Evolutionary conservation across 2,113 vertebrate species (phyloP).

Genomic region (Pycnonotus jocosus): DNA sequence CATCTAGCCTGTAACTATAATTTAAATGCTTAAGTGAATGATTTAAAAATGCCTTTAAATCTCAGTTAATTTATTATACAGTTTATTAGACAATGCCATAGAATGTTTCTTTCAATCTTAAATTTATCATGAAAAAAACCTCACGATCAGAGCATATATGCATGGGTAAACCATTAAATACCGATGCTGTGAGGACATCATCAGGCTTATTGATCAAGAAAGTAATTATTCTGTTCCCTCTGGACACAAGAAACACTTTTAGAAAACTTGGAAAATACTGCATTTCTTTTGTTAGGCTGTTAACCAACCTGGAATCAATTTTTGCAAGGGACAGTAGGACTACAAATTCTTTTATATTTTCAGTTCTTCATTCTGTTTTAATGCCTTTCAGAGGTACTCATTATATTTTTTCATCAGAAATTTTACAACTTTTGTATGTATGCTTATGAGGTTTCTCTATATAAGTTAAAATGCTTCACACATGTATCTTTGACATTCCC

Average conservation of each 20-base stretch:
- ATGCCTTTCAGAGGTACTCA: background rate
- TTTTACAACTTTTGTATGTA: background rate
- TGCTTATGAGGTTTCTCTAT: background rate
- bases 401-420: background rate
- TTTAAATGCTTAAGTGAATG: constrained; percentile 58
- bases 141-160: background rate
- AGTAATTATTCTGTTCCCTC: background rate
- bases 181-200: background rate
- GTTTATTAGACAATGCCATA: constrained; percentile 53
- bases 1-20: constrained; percentile 62
- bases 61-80: constrained; percentile 64
- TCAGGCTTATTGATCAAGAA: background rate
- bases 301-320: background rate
- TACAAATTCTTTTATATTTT: background rate
- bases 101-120: constrained; percentile 25
- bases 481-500: background rate
- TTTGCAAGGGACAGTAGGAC: background rate
- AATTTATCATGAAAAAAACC: constrained; percentile 1
- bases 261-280: background rate
- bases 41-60: constrained; percentile 60
- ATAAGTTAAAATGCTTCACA: background rate
- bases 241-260: background rate
- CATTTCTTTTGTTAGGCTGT: background rate
- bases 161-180: background rate
- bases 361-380: background rate